Base-by-base conservation (phyloP, 92 coral and sea anemone species). In the Zoanthus sansibaricus region DNA sequence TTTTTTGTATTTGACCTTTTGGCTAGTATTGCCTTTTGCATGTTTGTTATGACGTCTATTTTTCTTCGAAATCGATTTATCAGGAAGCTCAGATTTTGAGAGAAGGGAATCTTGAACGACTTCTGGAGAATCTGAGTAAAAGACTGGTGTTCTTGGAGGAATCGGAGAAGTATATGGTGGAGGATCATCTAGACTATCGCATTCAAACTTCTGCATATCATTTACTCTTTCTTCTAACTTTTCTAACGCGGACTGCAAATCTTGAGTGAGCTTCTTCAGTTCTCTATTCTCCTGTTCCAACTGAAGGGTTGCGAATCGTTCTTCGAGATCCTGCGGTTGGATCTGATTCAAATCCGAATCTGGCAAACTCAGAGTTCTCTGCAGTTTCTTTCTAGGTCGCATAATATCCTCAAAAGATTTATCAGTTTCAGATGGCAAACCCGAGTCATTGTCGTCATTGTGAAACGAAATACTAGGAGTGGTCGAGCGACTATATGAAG, bases 251-350 rank as follows among this genome's bases (percentile, higher is more conserved):
- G 70, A 90, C 86, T 97, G 99, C 16, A 97, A 90, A 75, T 97
- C 98, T 45, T 80, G 93, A 13, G 99, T 97, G 32, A 97, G 88
- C 71, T 91, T 93, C 84, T 97, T 97, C 55, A 97, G 75, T 44
- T 90, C 98, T 56, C 93, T 84, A 82, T 97, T 97, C 76, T 97
- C 99, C 87, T 97, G 99, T 77, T 97, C 99, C 46, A 97, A 92
- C 47, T 97, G 99, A 66, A 97, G 91, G 7, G 97, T 89, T 9
- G 98, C 78, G 79, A 97, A 97, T 72, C 99, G 90, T 54, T 97
- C 98, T 72, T 97, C 94, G 0, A 97, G 90, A 76, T 97, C 99
- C 11, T 87, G 79, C 1, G 99, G 96, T 51, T 90, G 86, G 25
- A 97, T 93, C 6, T 95, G 94, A 76, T 90, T 90, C 4, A 97